Base-by-base conservation (phyloP, 2,888 invertebrate genomes). In the Drosophila paranaensis region DNA sequence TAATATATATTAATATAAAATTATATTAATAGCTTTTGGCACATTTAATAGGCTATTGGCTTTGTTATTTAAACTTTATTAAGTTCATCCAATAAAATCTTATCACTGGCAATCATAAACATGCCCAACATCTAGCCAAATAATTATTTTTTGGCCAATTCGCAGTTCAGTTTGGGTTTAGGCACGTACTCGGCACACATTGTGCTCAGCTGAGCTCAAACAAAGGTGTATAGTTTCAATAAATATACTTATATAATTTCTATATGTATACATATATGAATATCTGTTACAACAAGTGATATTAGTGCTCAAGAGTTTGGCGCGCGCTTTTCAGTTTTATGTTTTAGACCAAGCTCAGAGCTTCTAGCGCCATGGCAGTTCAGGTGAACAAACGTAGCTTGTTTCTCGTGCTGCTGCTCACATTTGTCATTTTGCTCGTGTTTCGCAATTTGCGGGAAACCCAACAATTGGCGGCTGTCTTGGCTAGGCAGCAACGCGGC, bases 101-200 rank as follows among this genome's bases (percentile, higher is more conserved):
- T 50, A 64, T 63, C 50, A 35, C 2, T 11, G 6, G 8, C 20
- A 11, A 11, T 1, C 27, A 42, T 35, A 50, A 60, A 37, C 11
- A 14, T 2, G 45, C 20, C 35, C 13, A 3, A 39, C 2, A 8
- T 48, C 43, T 43, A 35, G 37, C 33, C 30, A 42, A 14, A 20
- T 8, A 50, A 42, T 25, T 42, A 10, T n/a, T 11, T 11, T 10
- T 6, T 11, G 14, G 2, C 6, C 27, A 33, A 14, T 39, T 30
- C 50, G 61, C 57, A 33, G 13, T 48, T 27, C 6, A 39, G 10
- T 45, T 70, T 35, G n/a, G 10, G 25, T 11, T 39, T 35, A 8
- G 39, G 51, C 76, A 76, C 77, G 74, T 74, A 50, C 9, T 40
- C 40, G 20, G 54, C 48, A 16, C 61, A 30, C 55, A 30, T n/a